Evolutionary conservation across 1,140 invertebrate genomes (phyloP), one percentile per base, ranked within the genome.

Genomic region (Asbolus verrucosus): DNA sequence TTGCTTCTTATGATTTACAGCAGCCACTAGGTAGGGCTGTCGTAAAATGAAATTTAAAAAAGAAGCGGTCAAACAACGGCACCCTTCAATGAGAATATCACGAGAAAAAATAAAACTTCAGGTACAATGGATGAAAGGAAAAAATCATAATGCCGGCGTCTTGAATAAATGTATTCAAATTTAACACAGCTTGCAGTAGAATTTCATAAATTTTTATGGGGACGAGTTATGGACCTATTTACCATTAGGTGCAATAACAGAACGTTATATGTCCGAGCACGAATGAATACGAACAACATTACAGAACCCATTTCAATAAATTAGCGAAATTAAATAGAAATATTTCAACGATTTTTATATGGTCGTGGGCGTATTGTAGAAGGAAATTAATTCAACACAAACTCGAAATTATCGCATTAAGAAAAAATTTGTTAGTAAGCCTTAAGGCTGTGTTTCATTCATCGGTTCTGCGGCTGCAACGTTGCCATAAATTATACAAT

Each of bases 301-400:
- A 54, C 46, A 4, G 18, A 27, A 27, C n/a, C 46, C 19, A 54
- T 54, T 54, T 54, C 46, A 54, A 54, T 54, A 54, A 54, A 54
- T 54, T 54, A 54, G 46, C 46, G 21, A 54, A 54, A 54, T 54
- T 54, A 54, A 54, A 54, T 54, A 54, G 46, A 54, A 54, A 54
- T 54, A 54, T 54, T 54, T 27, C 46, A 27, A 21, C 8, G n/a
- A 54, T 54, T 54, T 54, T 54, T 54, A 54, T 54, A n/a, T n/a
- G 33, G 33, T 6, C 11, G 33, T 36, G 33, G 33, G 33, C 46
- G 46, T 1, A 9, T 14, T n/a, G 46, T 54, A 14, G 46, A 21
- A 19, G 46, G 46, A 21, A 54, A 54, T 54, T 54, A 54, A 54
- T 54, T 30, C 46, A 54, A 30, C 21, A 54, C 46, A 14, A 13